Conservation (phyloP, 1,140 invertebrate genomes). For the Teleopsis dalmanni region DNA sequence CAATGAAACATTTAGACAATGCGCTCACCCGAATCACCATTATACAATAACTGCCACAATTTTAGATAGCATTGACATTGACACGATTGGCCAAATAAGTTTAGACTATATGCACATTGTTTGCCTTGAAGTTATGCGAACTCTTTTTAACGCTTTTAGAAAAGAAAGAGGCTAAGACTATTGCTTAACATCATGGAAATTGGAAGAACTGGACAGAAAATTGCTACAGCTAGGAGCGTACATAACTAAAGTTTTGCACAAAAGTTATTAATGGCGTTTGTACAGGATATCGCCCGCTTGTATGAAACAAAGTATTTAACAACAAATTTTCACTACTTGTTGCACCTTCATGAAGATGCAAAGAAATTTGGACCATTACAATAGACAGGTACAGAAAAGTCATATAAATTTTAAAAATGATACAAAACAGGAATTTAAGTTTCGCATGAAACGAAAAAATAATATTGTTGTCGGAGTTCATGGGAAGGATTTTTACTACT, state of each 20-base stretch:
- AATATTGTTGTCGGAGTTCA: too few relatives aligned
- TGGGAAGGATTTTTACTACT: too few relatives aligned
- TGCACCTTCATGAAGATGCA: conserved; percentile 6
- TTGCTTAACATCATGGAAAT: neutral
- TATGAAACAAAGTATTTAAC: neutral
- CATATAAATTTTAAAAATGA: too few relatives aligned
- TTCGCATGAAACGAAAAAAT: too few relatives aligned
- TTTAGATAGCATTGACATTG: neutral
- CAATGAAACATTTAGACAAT: neutral
- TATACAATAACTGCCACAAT: neutral
- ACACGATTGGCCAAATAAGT: neutral
- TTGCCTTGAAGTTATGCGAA: too few relatives aligned
- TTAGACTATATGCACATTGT: conserved; percentile 6
- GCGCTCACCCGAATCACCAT: neutral
- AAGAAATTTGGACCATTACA: conserved; percentile 6
- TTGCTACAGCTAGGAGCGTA: neutral
- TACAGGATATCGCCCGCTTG: neutral
- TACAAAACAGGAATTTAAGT: too few relatives aligned
- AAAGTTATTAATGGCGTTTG: neutral
- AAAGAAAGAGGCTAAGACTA: conserved; percentile 3
- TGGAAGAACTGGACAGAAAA: neutral
- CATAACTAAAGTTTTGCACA: neutral
- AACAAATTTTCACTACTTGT: conserved; percentile 1
- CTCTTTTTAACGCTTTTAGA: neutral
- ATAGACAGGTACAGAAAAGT: conserved; percentile 10